Percentiles rank a stretch among this genome's conserved stretches.
These are phyloP conservation scores for Campoletis raptor DNA, from an alignment of 2,888 invertebrate genomes.

Conservation along the genomic window DNA sequence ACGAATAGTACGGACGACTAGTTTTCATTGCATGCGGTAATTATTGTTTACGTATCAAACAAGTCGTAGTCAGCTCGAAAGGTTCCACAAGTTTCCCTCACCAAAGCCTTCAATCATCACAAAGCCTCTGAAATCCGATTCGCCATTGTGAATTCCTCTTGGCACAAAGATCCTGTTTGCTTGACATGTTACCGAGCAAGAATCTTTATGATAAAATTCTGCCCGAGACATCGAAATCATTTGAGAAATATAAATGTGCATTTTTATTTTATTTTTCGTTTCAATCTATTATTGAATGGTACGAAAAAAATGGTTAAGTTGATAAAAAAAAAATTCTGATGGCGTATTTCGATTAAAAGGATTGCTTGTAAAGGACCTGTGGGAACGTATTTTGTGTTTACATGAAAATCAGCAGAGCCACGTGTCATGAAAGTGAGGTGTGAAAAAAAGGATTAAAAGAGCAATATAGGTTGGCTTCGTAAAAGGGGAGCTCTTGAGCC, in stretches of 20 bases:
- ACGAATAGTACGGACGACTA: conserved; percentile 63
- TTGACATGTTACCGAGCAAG: not conserved
- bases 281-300: not conserved
- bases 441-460: conserved; percentile 73
- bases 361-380: not conserved
- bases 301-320: not conserved
- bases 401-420: not conserved
- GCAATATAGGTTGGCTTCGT: conserved; percentile 68
- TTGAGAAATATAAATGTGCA: not conserved
- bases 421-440: conserved; percentile 48
- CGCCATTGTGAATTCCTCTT: conserved; percentile 20
- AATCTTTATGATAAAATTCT: not conserved
- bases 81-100: conserved; percentile 37
- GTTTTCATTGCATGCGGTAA: conserved; percentile 79
- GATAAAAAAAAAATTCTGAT: not conserved
- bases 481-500: conserved; percentile 25
- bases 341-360: not conserved
- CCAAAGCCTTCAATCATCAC: conserved; percentile 7
- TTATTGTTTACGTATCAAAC: conserved; percentile 81
- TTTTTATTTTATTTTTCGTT: not conserved
- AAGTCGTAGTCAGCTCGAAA: conserved; percentile 69
- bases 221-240: not conserved
- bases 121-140: conserved; percentile 16
- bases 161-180: conserved; percentile 15
- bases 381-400: not conserved